Base-by-base conservation (phyloP, 2,113 vertebrate species). In the Labeo rohita region DNA sequence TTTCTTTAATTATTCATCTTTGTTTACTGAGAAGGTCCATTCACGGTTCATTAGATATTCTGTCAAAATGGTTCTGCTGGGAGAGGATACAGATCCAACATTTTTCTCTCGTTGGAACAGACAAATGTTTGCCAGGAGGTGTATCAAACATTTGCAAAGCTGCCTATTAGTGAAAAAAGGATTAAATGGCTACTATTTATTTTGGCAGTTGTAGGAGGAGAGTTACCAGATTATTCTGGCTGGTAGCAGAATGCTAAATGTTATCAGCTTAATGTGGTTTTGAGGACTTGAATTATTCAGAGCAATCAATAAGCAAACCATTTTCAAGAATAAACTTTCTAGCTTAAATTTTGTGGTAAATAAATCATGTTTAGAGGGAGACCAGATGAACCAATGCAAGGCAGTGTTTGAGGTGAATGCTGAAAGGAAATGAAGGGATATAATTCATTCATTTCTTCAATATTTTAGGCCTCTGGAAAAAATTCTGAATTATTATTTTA, bases 261-360 rank as follows among this genome's bases (percentile, higher is more conserved):
- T 77, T 82, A 54, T 70, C 28, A 70, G 77, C 43, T 47, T 87
- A 88, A 86, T 84, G 78, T 73, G 80, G 89, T 79, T 1, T 59
- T 78, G 3, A 47, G 66, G 50, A 52, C 59, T 86, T 73, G 2
- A 88, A 88, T 90, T 81, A 89, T 82, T 90, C 23, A 86, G 85
- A 90, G 87, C 52, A 49, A 80, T 82, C 80, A 75, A 80, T 45
- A 90, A 83, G 73, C 36, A 87, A 90, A 88, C 23, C 72, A 13
- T n/a, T 84, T 90, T 86, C 47, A 86, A 84, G 18, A 50, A n/a
- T 85, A 49, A 68, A 82, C 15, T 23, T 49, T 34, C 65, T 45
- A 34, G 8, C 8, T 34, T 21, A 82, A 18, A 50, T 73, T n/a
- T 73, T 2, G 28, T 66, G 34, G 4, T 18, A 47, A 80, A 16